Evolutionary conservation across 2,888 invertebrate species (phyloP).

Genomic region (Lacanobia oleracea): DNA sequence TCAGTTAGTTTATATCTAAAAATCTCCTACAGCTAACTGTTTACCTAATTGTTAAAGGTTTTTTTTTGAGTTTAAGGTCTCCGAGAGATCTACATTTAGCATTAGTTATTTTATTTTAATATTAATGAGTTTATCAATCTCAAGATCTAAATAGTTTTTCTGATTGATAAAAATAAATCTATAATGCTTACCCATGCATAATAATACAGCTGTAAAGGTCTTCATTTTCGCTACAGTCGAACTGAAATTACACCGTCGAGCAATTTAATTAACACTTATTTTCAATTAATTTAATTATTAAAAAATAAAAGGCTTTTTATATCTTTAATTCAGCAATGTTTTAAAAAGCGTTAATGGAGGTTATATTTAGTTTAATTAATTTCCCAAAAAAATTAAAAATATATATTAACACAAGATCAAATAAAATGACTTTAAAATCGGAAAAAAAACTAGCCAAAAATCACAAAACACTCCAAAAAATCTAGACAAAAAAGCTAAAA

Average conservation of each 20-base stretch:
- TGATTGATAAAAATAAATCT: too few species aligned
- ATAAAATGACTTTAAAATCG: neutral
- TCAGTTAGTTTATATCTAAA: too few species aligned
- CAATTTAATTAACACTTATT: slow-evolving; percentile 63
- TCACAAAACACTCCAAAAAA: slow-evolving; percentile 41
- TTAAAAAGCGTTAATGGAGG: neutral
- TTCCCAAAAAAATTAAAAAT: neutral
- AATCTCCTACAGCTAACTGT: too few species aligned
- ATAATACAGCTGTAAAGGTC: slow-evolving; percentile 79
- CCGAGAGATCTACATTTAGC: too few species aligned
- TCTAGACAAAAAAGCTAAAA: slow-evolving; percentile 44
- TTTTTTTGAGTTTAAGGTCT: too few species aligned
- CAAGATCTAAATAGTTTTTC: too few species aligned
- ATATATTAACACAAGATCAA: slow-evolving; percentile 8
- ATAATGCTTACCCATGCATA: slow-evolving; percentile 82
- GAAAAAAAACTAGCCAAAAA: neutral
- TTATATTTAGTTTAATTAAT: neutral
- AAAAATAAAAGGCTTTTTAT: neutral
- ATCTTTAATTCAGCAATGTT: neutral
- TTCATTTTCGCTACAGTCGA: slow-evolving; percentile 85
- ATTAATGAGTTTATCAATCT: too few species aligned
- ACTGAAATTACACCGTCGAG: slow-evolving; percentile 82
- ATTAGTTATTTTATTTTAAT: too few species aligned
- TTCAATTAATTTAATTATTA: neutral
- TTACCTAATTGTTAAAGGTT: too few species aligned